These are phyloP conservation scores for Nibea coibor DNA, from an alignment of 2,113 vertebrate genomes.

Conservation along the genomic window DNA sequence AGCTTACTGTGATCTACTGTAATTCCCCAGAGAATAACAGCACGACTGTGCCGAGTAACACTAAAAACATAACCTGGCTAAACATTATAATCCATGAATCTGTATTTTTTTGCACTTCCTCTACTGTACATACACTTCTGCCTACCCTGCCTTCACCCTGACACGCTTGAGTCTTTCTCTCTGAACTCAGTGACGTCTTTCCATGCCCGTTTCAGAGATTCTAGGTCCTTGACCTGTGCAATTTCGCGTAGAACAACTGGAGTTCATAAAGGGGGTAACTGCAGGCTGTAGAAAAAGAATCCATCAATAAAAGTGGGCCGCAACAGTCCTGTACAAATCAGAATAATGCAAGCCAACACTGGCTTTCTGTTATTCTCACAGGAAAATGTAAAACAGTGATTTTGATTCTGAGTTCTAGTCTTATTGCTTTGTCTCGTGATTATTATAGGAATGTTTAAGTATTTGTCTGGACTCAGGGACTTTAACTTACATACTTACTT, in stretches of 20 bases:
- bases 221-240: not conserved
- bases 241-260: slow-evolving; percentile 44
- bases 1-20: slow-evolving; percentile 29
- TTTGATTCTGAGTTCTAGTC: not conserved
- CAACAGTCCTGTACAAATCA: slow-evolving; percentile 9
- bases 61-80: slow-evolving; percentile 7
- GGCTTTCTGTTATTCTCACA: not conserved
- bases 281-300: slow-evolving; percentile 9
- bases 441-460: not conserved
- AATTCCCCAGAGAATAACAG: slow-evolving; percentile 21
- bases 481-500: not conserved
- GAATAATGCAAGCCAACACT: not conserved
- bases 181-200: slow-evolving; percentile 22
- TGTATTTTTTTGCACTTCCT: slow-evolving; percentile 10
- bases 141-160: not conserved
- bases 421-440: not conserved
- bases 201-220: not conserved
- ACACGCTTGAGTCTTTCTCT: not conserved
- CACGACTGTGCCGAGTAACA: slow-evolving; percentile 27
- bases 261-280: slow-evolving; percentile 21
- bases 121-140: not conserved
- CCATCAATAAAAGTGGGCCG: not conserved
- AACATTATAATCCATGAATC: slow-evolving; percentile 27
- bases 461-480: not conserved
- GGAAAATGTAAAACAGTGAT: not conserved